These are phyloP conservation scores for Agriopis aurantiaria DNA, from an alignment of 2,888 invertebrate genomes.

Conservation along the genomic window DNA sequence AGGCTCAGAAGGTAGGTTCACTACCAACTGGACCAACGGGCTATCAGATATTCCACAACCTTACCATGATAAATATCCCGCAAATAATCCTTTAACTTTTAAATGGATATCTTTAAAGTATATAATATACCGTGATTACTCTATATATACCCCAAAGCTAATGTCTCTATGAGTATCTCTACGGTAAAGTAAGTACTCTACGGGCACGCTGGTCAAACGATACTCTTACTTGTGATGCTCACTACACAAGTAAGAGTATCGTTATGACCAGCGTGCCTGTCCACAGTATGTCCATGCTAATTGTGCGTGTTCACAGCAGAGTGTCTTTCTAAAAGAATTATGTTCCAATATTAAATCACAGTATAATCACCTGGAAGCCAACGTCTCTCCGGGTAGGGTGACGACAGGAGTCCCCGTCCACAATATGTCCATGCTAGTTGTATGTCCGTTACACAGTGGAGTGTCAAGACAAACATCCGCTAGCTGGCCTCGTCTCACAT, in stretches of 20 bases:
- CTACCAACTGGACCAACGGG: no score
- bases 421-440: slow-evolving; percentile 99
- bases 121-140: no score
- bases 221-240: no score
- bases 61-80: no score
- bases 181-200: no score
- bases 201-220: no score
- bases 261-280: slow-evolving; percentile 99
- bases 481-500: slow-evolving; percentile 98
- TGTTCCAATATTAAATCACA: neutral
- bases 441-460: slow-evolving; percentile 99
- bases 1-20: no score
- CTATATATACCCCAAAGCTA: slow-evolving; percentile 88
- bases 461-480: slow-evolving; percentile 99
- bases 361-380: slow-evolving; percentile 88
- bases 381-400: slow-evolving; percentile 95
- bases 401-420: slow-evolving; percentile 99
- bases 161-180: slow-evolving; percentile 95
- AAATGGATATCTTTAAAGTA: no score
- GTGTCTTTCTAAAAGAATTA: slow-evolving; percentile 88
- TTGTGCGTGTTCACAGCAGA: slow-evolving; percentile 99
- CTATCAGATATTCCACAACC: no score
- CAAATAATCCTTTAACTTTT: no score
- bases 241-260: no score
- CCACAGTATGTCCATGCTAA: slow-evolving; percentile 99